These are phyloP conservation scores for Hydrophis major DNA, from an alignment of 2,797 vertebrate genomes.

Conservation along the genomic window DNA sequence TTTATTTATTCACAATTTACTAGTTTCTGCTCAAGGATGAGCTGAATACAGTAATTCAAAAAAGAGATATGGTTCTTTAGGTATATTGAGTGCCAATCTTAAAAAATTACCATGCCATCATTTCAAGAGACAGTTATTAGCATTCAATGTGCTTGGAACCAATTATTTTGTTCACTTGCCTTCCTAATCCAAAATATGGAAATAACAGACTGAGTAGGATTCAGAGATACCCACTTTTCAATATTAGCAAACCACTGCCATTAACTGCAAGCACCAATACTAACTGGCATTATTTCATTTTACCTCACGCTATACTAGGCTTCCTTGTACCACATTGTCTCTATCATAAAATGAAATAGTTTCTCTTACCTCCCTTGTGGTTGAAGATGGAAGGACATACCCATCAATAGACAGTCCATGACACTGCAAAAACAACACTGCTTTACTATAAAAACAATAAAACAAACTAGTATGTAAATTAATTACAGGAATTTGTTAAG, in stretches of 20 bases:
- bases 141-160: background rate
- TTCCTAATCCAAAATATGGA: background rate
- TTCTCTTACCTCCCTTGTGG: slow-evolving; percentile 90
- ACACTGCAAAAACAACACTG: slow-evolving; percentile 73
- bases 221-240: background rate
- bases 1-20: background rate
- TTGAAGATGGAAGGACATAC: slow-evolving; percentile 93
- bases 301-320: background rate
- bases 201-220: background rate
- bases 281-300: background rate
- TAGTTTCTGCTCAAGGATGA: background rate
- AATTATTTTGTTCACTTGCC: background rate
- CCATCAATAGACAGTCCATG: slow-evolving; percentile 97
- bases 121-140: background rate
- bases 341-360: background rate
- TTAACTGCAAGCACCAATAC: background rate
- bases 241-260: background rate
- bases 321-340: background rate
- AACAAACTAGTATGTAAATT: background rate
- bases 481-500: background rate
- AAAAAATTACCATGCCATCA: background rate
- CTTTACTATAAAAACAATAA: slow-evolving; percentile 16
- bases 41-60: background rate
- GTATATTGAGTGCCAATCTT: background rate
- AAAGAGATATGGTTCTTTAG: background rate